These are phyloP conservation scores for Myotis vivesi DNA, from an alignment of 2,797 vertebrate genomes.

Conservation along the genomic window DNA sequence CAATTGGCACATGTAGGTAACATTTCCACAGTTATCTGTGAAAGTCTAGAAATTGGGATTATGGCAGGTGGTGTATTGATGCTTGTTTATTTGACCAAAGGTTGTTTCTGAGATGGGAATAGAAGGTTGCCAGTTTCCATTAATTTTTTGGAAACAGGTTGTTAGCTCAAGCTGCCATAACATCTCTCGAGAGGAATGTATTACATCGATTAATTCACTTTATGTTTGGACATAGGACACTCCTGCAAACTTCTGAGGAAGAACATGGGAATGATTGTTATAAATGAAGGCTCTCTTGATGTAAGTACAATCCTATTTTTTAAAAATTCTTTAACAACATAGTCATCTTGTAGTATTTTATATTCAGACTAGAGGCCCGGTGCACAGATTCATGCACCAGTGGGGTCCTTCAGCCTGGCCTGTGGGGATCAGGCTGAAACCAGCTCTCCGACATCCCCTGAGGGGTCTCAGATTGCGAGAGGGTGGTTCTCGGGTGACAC, in stretches of 20 bases:
- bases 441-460: too few species aligned
- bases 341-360: background rate
- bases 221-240: conserved; percentile 88
- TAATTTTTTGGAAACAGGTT: background rate
- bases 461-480: too few species aligned
- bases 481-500: too few species aligned
- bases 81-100: background rate
- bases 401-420: too few species aligned
- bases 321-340: background rate
- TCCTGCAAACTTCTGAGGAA: conserved; percentile 97
- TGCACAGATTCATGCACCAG: too few species aligned
- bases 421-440: too few species aligned
- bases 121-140: background rate
- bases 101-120: background rate
- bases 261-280: conserved; percentile 98
- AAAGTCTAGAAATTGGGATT: background rate
- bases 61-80: too few species aligned
- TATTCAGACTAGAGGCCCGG: background rate
- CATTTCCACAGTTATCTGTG: background rate
- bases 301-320: conserved; percentile 87
- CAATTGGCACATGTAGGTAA: fast-evolving
- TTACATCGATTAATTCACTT: background rate
- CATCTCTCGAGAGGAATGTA: conserved; percentile 18
- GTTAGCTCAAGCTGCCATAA: background rate
- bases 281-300: conserved; percentile 97